phyloP scores from a whole-genome alignment of 2,888 invertebrate genomes.

The Eristalis pertinax region DNA sequence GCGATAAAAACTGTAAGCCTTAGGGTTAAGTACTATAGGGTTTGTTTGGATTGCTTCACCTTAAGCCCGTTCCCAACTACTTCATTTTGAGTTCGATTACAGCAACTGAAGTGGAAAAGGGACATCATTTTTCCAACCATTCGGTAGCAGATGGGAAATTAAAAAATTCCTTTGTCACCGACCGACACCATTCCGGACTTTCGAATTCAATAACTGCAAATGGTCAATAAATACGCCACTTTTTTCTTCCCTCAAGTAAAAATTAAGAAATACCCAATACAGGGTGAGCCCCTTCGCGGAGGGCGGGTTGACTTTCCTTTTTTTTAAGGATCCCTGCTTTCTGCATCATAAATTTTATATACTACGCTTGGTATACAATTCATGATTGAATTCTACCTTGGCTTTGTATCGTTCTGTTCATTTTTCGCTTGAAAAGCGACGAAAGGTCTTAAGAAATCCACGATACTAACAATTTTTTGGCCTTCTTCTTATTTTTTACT shows the following conservation, averaged over 20 bases:
- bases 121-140: neutral
- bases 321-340: neutral
- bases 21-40: neutral
- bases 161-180: constrained; percentile 4
- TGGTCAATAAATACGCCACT: constrained; percentile 5
- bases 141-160: neutral
- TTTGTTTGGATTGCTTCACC: neutral
- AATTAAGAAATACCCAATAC: neutral
- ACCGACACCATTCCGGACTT: neutral
- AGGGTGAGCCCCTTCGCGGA: neutral
- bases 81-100: neutral
- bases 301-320: neutral
- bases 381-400: constrained; percentile 3
- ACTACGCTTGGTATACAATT: neutral
- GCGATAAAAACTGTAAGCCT: neutral
- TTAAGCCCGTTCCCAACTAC: neutral
- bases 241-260: neutral
- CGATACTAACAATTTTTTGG: neutral
- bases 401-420: neutral
- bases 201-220: constrained; percentile 16
- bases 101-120: neutral
- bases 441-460: neutral
- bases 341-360: constrained; percentile 15
- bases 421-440: neutral
- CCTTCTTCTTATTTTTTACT: neutral